Percentiles rank a stretch among this genome's conserved stretches.
phyloP scores from a whole-genome alignment of 2,888 invertebrate species.

The Ametastegia equiseti region DNA sequence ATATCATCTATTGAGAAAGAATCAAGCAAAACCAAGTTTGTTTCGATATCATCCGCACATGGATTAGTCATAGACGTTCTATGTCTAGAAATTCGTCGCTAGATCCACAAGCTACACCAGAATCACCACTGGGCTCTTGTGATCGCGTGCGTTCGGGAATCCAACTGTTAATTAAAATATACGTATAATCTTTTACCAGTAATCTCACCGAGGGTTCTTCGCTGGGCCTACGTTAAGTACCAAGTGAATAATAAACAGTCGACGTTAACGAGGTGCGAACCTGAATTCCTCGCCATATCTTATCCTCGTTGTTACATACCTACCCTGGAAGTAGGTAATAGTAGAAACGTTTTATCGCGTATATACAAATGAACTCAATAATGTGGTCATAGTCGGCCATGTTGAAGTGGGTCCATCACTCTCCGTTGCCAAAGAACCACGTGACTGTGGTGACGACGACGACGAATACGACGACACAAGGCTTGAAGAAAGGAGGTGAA shows the following conservation, averaged over 20 bases:
- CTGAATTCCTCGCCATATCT: neutral
- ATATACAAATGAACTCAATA: conserved; percentile 46
- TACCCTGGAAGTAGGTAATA: neutral
- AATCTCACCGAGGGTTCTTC: conserved; percentile 15
- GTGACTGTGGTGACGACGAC: conserved; percentile 53
- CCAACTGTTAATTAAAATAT: conserved; percentile 21
- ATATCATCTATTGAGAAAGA: neutral
- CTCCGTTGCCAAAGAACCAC: conserved; percentile 66
- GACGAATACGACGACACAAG: conserved; percentile 42
- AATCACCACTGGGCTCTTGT: neutral
- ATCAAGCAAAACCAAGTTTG: conserved; percentile 23
- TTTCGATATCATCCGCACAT: neutral
- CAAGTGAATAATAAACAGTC: conserved; percentile 39
- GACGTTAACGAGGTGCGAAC: conserved; percentile 40
- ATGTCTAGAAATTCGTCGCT: neutral
- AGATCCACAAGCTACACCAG: neutral
- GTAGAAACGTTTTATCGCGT: conserved; percentile 42
- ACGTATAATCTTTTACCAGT: conserved; percentile 18
- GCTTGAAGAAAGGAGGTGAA: conserved; percentile 39
- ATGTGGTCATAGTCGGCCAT: conserved; percentile 63
- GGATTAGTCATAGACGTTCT: neutral
- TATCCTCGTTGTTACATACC: neutral
- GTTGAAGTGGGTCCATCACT: conserved; percentile 73
- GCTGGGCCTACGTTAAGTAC: neutral
- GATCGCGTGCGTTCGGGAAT: conserved; percentile 32